A percentile compares a stretch with the other conserved stretches of the same genome.
Evolutionary conservation across 2,113 vertebrate species (phyloP).

Genomic region (Onychorhynchus coronatus): DNA sequence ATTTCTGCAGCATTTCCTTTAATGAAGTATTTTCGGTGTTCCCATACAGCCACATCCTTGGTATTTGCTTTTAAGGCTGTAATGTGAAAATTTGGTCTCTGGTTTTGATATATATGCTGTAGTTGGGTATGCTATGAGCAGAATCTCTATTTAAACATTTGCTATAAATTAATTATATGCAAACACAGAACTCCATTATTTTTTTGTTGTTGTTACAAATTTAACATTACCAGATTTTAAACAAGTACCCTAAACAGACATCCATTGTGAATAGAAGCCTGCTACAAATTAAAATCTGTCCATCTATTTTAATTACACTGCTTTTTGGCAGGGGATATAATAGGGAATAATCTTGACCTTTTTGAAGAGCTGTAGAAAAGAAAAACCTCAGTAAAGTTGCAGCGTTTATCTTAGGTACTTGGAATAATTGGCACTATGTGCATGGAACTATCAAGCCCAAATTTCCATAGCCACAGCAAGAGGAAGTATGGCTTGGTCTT

Average conservation of each 20-base stretch:
- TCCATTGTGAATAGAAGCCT: conserved; percentile 61
- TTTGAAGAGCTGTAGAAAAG: conserved; percentile 35
- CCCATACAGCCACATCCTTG: conserved; percentile 22
- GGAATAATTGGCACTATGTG: not conserved
- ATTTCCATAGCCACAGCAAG: not conserved
- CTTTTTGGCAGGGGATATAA: conserved; percentile 17
- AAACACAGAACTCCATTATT: conserved; percentile 52
- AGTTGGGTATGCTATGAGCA: conserved; percentile 36
- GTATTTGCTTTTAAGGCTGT: conserved; percentile 3
- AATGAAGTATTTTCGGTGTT: conserved; percentile 20
- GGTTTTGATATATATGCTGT: conserved; percentile 53
- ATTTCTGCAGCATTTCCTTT: conserved; percentile 5
- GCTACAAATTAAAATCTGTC: conserved; percentile 64
- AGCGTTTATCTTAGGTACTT: conserved; percentile 37
- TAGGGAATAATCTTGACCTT: conserved; percentile 23
- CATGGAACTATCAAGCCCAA: not conserved
- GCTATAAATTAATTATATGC: conserved; percentile 65
- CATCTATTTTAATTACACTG: conserved; percentile 53
- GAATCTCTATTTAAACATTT: conserved; percentile 56
- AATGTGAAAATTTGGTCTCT: conserved; percentile 53
- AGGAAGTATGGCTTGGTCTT: not conserved
- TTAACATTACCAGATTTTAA: conserved; percentile 64
- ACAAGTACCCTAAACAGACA: conserved; percentile 47
- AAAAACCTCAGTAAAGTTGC: conserved; percentile 26
- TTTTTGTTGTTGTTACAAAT: conserved; percentile 62